A percentile compares a stretch with the other conserved stretches of the same genome.
Evolutionary conservation across 2,888 invertebrate species (phyloP).

Genomic region (Coelogynopora nodosa): DNA sequence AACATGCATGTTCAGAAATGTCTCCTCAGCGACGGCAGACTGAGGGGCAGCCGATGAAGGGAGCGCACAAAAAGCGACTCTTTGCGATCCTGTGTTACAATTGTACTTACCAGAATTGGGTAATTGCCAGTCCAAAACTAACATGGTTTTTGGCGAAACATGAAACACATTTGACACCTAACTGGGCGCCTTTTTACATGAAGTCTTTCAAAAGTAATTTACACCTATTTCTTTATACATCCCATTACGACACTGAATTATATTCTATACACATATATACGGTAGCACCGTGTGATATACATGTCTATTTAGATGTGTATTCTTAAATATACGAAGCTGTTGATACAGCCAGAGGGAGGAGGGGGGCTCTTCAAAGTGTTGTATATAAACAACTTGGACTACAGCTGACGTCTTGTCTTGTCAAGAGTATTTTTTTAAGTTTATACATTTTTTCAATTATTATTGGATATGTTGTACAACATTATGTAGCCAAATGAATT

Average conservation of each 20-base stretch:
- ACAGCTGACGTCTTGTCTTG: background rate
- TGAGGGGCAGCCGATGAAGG: too few species aligned
- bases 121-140: background rate
- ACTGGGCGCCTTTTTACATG: background rate
- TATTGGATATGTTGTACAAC: too few species aligned
- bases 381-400: background rate
- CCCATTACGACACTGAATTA: background rate
- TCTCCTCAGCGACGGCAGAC: too few species aligned
- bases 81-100: background rate
- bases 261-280: too few species aligned
- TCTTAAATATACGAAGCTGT: too few species aligned
- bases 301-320: too few species aligned
- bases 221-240: background rate
- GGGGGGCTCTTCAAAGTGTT: background rate
- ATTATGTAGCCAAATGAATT: too few species aligned
- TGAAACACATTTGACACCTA: background rate
- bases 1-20: too few species aligned
- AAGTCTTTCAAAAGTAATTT: background rate
- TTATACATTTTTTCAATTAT: too few species aligned
- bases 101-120: background rate
- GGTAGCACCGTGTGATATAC: too few species aligned
- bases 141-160: background rate
- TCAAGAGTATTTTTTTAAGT: too few species aligned
- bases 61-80: too few species aligned
- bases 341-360: background rate